Base-by-base conservation (phyloP, 2,113 vertebrate species). In the Channa maculata region DNA sequence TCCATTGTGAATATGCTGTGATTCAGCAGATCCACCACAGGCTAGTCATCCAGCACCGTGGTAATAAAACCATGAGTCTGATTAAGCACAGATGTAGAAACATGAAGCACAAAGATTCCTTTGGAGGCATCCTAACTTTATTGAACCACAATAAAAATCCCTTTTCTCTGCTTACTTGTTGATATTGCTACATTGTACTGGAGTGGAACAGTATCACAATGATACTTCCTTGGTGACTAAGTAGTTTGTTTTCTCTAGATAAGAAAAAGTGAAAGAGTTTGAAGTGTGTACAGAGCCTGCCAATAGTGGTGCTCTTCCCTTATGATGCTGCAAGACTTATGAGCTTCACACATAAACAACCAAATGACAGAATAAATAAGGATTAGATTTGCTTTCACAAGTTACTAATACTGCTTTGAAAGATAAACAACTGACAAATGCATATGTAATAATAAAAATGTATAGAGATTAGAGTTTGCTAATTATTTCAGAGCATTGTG, bases 11-110 rank as follows among this genome's bases (percentile, higher is more conserved):
- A 52, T 66, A 63, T 13, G 74, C 67, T 51, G 67, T 89, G 90
- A 91, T 90, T 89, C 87, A 90, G 90, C 90, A 89, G 80, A 75
- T 88, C 85, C 51, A 71, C 68, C 83, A 69, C 80, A 84, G 80
- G 72, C 36, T 72, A 83, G 84, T 90, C 89, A 93, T 92, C 85
- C 89, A 85, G 82, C 71, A 34, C 50, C 51, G 71, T 55, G 62
- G 83, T 83, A 68, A 38, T 6, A 53, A 51, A 83, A 86, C 88
- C 84, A 77, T 11, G 2, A 9, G 44, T 66, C 67, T 92, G 82
- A 92, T 90, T 55, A 44, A 70, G 86, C 60, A 50, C 90, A 93
- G 91, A 87, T 92, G 89, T 83, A 62, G 61, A 77, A 74, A 54
- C 71, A 69, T 3, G 44, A 67, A 61, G 66, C 57, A 58, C 63